Evolutionary conservation across 92 coral and sea anemone species (phyloP), one percentile per base, ranked within the genome.

Genomic region (Porites cylindrica): DNA sequence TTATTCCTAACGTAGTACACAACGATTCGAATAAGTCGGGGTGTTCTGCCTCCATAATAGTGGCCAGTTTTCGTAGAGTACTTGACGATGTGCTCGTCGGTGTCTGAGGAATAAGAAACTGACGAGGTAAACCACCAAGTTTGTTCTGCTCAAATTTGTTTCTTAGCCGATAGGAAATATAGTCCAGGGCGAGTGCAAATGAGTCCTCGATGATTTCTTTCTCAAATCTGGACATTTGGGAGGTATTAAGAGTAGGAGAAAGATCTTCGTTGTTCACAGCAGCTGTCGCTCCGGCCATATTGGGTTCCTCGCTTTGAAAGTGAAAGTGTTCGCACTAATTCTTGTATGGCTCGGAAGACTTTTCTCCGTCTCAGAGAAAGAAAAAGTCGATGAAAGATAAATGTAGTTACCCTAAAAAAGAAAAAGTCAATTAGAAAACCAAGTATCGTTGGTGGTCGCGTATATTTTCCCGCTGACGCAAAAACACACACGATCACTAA

Each of bases 281-380:
- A 95, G 98, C 98, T 95, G 98, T 95, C 83, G 96, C 98, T 83
- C 98, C 98, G 94, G 96, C 96, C 98, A 95, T 95, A 70, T 91
- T 91, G 81, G 76, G 76, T 82, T 51, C 65, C 61, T 77, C 51
- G 76, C 70, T 54, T n/a, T 51, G 62, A 60, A 70, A 86, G 70
- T 68, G 78, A 68, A 70, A 72, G 85, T 60, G 65, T 69, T 70
- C 53, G 78, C 72, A 70, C 52, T 63, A 73, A n/a, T 56, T 69
- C 43, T 70, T 70, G 32, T 60, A 24, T 51, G 53, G 79, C 73
- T 51, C 66, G 13, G 79, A 68, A 26, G 90, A 53, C 74, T 81
- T 23, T 64, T 59, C 60, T 75, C 68, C 81, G 26, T 66, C 62
- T 83, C 63, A 51, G 63, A 64, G 77, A 24, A 61, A 75, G 73